Base-by-base conservation (phyloP, 2,113 vertebrate species). In the Salminus brasiliensis region DNA sequence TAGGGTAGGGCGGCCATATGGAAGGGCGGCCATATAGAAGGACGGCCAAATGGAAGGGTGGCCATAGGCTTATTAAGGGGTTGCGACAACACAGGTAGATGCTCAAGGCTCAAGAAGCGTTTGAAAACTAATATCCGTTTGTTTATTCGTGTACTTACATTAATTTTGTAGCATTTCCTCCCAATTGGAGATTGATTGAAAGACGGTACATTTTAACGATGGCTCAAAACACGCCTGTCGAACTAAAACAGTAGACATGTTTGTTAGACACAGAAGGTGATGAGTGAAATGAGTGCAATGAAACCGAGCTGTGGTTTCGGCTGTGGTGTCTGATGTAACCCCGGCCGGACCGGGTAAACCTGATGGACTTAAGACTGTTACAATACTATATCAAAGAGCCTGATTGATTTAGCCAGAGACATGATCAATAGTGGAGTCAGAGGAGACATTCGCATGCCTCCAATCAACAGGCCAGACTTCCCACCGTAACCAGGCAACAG, bases 341-440 rank as follows among this genome's bases (percentile, higher is more conserved):
- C 52, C 36, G 23, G 23, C 32, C 41, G 29, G 72, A 41, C 62
- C 29, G 53, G 49, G 72, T 72, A 34, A 72, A 74, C 78, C 69
- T 71, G 66, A 68, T 71, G 49, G 69, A 78, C 49, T 81, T 73
- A 71, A 74, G 49, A 71, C 65, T 70, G 29, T 59, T 79, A 73
- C 79, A 74, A 74, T 73, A 81, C 72, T 53, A 63, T 76, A 83
- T 78, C 76, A 85, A 83, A 87, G 76, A 4, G 3, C 21, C 72
- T 63, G 74, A 80, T 80, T 81, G 81, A 87, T 83, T 78, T 36
- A 74, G 49, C 57, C 29, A n/a, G 53, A 75, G 53, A 55, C 18
- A 59, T 75, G 74, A 87, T 87, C 85, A 79, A 85, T 81, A 73
- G 53, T 43, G 32, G 67, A 81, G 72, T 85, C 80, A 81, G 39